A percentile compares a stretch with the other conserved stretches of the same genome.
Conservation (phyloP, 1,140 invertebrate species). For the Drosophila pachea region DNA sequence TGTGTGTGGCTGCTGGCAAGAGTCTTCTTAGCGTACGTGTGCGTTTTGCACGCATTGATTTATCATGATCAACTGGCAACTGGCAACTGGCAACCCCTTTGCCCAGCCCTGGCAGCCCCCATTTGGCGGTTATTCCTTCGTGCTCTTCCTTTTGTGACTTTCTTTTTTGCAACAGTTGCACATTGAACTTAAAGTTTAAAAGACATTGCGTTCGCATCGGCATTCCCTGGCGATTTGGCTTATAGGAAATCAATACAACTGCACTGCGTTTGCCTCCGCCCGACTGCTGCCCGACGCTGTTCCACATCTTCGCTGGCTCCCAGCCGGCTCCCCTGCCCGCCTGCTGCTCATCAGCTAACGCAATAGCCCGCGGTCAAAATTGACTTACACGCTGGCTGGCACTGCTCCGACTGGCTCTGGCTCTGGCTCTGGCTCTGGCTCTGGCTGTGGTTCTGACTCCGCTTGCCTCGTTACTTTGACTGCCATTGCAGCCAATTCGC, state of each 20-base stretch:
- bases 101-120: constrained; percentile 6
- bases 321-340: background rate
- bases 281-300: background rate
- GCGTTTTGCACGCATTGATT: constrained; percentile 77
- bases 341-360: constrained; percentile 69
- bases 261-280: constrained; percentile 44
- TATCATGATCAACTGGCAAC: constrained; percentile 75
- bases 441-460: constrained; percentile 7
- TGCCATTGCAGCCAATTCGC: constrained; percentile 44
- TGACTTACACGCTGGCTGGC: constrained; percentile 50
- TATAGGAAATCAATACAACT: constrained; percentile 72
- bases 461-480: constrained; percentile 53
- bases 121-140: background rate
- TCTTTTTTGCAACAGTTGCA: constrained; percentile 35
- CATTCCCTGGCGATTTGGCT: constrained; percentile 36
- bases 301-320: background rate
- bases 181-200: constrained; percentile 71
- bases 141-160: background rate
- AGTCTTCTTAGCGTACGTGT: constrained; percentile 60
- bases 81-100: constrained; percentile 69
- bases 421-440: constrained; percentile 9
- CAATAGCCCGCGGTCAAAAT: constrained; percentile 73
- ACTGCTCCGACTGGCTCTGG: constrained; percentile 13
- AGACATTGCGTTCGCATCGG: constrained; percentile 42
- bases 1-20: constrained; percentile 16